Evolutionary conservation across 2,797 vertebrate genomes (phyloP).

Genomic region (Sciurus vulgaris): DNA sequence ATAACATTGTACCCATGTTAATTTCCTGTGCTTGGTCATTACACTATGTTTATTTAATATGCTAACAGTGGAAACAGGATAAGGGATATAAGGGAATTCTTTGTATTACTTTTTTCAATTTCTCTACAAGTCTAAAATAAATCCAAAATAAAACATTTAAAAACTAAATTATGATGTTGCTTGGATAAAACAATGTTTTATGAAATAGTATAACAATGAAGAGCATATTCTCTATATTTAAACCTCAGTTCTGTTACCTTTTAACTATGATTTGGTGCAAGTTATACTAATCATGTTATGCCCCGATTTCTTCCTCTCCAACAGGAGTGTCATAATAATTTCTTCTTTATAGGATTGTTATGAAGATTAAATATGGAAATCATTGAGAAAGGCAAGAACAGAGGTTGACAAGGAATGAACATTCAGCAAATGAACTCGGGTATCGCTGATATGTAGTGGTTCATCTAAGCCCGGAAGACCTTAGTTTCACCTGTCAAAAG

Average conservation of each 20-base stretch:
- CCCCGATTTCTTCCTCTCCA: neutral
- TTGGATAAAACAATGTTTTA: neutral
- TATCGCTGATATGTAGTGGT: neutral
- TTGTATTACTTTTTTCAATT: constrained; percentile 11
- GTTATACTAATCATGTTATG: neutral
- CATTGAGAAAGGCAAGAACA: neutral
- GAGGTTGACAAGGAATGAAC: neutral
- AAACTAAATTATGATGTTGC: neutral
- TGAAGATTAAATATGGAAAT: constrained; percentile 50
- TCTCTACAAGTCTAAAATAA: constrained; percentile 13
- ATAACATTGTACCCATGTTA: neutral
- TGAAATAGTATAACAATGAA: neutral
- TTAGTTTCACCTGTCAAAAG: neutral
- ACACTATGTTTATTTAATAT: neutral
- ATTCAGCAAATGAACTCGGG: neutral
- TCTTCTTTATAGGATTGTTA: neutral
- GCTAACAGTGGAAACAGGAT: neutral
- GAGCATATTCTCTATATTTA: neutral
- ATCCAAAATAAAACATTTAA: constrained; percentile 38
- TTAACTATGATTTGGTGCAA: neutral
- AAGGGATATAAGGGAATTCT: neutral
- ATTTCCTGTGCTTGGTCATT: neutral
- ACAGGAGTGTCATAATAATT: neutral
- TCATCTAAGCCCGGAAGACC: neutral
- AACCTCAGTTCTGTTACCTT: constrained; percentile 25